Conservation (phyloP, 2,888 invertebrate genomes). For the Pheosia tremula region DNA sequence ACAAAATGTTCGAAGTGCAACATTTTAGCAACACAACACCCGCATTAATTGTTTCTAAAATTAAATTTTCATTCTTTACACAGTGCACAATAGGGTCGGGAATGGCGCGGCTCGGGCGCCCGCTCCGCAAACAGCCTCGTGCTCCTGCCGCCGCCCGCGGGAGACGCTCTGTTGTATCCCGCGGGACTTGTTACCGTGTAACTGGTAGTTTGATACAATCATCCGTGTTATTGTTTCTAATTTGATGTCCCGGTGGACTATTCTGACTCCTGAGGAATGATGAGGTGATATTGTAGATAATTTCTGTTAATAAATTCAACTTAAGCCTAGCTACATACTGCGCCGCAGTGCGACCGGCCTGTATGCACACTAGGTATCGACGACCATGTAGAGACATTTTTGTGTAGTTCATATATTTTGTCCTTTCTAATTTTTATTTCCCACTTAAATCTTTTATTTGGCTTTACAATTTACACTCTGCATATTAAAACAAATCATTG, state of each 20-base stretch:
- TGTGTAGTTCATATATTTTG: no score
- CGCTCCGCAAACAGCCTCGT: slow-evolving; percentile 8
- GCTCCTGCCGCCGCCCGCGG: not conserved
- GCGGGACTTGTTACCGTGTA: slow-evolving; percentile 61
- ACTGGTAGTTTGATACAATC: slow-evolving; percentile 53
- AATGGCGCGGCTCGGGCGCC: slow-evolving; percentile 9
- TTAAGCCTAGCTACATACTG: no score
- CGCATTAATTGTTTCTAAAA: slow-evolving; percentile 21
- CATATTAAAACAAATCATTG: no score
- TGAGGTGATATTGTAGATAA: no score
- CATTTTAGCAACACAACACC: slow-evolving; percentile 32
- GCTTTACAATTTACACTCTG: no score
- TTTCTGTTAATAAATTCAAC: no score
- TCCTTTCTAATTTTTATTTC: no score
- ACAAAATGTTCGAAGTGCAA: not conserved
- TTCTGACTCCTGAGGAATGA: slow-evolving; percentile 10
- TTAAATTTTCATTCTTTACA: slow-evolving; percentile 20
- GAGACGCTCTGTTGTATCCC: slow-evolving; percentile 30
- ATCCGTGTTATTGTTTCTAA: slow-evolving; percentile 64
- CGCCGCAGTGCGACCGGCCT: no score
- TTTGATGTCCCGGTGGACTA: slow-evolving; percentile 47
- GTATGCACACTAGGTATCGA: no score
- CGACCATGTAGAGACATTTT: no score
- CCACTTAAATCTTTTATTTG: no score
- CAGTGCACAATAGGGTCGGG: slow-evolving; percentile 14